phyloP scores from a whole-genome alignment of 2,888 invertebrate genomes.

The Lordiphosa andalusiaca region DNA sequence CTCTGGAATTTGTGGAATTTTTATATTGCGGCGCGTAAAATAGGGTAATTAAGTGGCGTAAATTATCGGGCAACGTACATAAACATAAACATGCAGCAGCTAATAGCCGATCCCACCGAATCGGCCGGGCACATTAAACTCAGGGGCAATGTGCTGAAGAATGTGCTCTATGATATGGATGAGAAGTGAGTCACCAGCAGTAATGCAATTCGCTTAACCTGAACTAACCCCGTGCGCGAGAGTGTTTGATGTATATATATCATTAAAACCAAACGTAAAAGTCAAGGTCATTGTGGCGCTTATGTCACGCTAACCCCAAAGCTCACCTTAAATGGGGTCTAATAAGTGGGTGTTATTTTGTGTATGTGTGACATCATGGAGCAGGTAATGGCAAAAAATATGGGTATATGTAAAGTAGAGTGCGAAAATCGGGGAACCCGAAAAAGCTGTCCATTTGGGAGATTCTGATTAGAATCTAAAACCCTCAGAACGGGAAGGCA shows the following conservation, averaged over 20 bases:
- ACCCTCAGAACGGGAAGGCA: too few relatives aligned
- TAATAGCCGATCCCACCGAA: constrained; percentile 48
- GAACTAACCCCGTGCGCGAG: neutral
- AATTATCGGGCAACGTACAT: constrained; percentile 34
- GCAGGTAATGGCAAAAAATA: too few relatives aligned
- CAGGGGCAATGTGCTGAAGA: constrained; percentile 34
- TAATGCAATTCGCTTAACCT: neutral
- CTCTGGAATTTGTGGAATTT: constrained; percentile 70
- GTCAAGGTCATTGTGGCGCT: constrained; percentile 27
- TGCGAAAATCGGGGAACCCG: too few relatives aligned
- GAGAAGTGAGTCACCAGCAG: constrained; percentile 29
- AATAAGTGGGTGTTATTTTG: neutral
- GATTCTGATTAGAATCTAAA: too few relatives aligned
- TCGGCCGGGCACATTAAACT: constrained; percentile 36
- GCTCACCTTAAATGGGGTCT: constrained; percentile 11
- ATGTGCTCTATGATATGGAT: constrained; percentile 31
- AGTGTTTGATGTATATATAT: neutral
- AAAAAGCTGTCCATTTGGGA: too few relatives aligned
- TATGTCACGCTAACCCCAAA: constrained; percentile 25
- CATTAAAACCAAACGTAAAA: constrained; percentile 1
- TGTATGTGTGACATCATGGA: neutral
- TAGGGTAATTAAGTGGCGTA: constrained; percentile 30
- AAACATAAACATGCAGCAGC: constrained; percentile 60
- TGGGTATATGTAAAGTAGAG: too few relatives aligned
- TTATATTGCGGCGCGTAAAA: constrained; percentile 44